Evolutionary conservation across 2,888 invertebrate species (phyloP), one percentile per base, ranked within the genome.

Genomic region (Cephonodes hylas): DNA sequence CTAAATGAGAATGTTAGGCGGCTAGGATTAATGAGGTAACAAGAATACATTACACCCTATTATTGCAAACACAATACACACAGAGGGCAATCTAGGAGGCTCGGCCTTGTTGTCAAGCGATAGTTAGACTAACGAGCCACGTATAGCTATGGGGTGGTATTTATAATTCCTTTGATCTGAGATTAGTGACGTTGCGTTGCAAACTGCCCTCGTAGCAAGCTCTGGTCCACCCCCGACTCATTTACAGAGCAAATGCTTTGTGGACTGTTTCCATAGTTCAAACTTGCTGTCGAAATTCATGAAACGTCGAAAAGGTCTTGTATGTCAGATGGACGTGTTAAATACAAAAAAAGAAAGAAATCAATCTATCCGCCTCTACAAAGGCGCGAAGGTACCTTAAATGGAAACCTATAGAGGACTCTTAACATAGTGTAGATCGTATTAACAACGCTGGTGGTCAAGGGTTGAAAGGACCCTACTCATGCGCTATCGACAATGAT

Each of bases 131-230:
- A 53, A 4, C 31, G 18, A 53, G 18, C 27, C 27, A 53, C 18
- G 7, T 25, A 25, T 18, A 31, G 27, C 18, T 10, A 3, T 18
- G 2, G 27, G 31, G 53, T 27, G 53, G 31, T 53, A 53, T 53
- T 53, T 53, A 53, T 53, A 53, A 53, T 31, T 15, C 31, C 27
- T 53, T 53, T 53, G 53, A 53, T 53, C 53, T 18, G 27, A 31
- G 18, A 53, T 53, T 53, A 53, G 53, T 31, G 31, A 53, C 31
- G 31, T 27, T 7, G 13, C 13, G 13, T 8, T 22, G 45, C 23
- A 20, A 20, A 45, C 22, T 10, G 45, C 45, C 8, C 22, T 8
- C 22, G 27, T 25, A n/a, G 48, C 27, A 27, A 27, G 38, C n/a
- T 13, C 13, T 38, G n/a, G n/a, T 10, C 38, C 38, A 38, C n/a